Evolutionary conservation across 1,140 invertebrate genomes (phyloP).

Genomic region (Drosophila persimilis): DNA sequence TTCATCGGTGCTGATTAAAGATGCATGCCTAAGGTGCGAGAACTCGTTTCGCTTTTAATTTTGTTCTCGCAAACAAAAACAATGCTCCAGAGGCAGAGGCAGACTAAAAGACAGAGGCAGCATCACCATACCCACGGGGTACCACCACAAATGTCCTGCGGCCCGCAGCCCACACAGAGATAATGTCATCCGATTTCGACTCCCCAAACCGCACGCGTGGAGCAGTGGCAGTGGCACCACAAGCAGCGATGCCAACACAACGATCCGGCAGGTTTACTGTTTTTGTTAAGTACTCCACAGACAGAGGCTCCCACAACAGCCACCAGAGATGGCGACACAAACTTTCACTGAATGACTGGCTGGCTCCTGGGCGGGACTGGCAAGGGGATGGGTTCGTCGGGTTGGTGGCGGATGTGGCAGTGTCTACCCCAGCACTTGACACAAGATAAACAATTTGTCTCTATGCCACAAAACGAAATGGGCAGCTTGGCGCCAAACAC

Average conservation of each 20-base stretch:
- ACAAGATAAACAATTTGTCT: constrained; percentile 81
- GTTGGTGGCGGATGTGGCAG: neutral
- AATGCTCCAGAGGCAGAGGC: neutral
- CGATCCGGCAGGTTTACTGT: constrained; percentile 41
- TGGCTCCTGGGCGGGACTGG: constrained; percentile 10
- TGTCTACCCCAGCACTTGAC: constrained; percentile 62
- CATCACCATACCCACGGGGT: neutral
- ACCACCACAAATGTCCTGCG: constrained; percentile 35
- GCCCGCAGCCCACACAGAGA: constrained; percentile 35
- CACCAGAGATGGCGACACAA: constrained; percentile 48
- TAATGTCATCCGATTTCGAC: constrained; percentile 76
- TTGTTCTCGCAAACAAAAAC: constrained; percentile 40
- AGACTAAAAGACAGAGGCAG: neutral
- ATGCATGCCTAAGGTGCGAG: constrained; percentile 72
- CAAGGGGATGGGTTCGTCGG: neutral
- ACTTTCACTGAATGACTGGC: constrained; percentile 48
- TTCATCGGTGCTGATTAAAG: constrained; percentile 76
- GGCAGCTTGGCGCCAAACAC: constrained; percentile 78
- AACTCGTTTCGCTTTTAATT: constrained; percentile 73
- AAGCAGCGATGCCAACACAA: neutral
- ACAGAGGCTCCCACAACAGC: constrained; percentile 51
- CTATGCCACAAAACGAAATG: constrained; percentile 62
- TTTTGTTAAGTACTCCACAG: constrained; percentile 61
- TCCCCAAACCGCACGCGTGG: constrained; percentile 43
- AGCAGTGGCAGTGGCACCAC: neutral